These are phyloP conservation scores for Campylorhamphus procurvoides DNA, from an alignment of 2,113 vertebrate species.

Conservation along the genomic window DNA sequence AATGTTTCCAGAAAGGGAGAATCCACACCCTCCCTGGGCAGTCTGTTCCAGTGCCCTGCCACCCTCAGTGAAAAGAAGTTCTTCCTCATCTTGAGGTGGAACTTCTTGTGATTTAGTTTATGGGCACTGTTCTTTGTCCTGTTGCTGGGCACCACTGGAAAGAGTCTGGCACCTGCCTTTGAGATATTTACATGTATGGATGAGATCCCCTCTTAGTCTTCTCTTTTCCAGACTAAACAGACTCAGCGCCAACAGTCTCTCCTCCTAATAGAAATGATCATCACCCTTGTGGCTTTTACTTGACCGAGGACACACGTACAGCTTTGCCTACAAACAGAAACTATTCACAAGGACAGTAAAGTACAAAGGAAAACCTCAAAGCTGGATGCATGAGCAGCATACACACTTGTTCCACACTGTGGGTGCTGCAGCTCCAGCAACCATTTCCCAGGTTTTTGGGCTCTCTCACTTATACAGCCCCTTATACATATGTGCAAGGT, in stretches of 20 bases:
- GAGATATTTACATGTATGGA: neutral
- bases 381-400: neutral
- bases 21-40: fast-evolving
- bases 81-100: neutral
- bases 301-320: neutral
- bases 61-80: neutral
- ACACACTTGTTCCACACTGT: fast-evolving
- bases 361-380: neutral
- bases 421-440: neutral
- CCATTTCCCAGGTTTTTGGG: neutral
- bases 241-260: neutral
- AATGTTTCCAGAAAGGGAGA: neutral
- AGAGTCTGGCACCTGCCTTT: neutral
- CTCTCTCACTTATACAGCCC: neutral
- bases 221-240: neutral
- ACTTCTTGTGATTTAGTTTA: neutral
- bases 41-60: neutral
- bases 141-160: neutral
- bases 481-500: neutral
- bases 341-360: neutral
- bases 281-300: neutral
- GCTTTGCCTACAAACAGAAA: neutral
- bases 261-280: neutral
- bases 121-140: neutral
- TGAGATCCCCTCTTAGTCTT: neutral